These are phyloP conservation scores for Cladorhizidae sp. DNA, from an alignment of 37 sponge, comb jelly and placozoan genomes.

Conservation along the genomic window DNA sequence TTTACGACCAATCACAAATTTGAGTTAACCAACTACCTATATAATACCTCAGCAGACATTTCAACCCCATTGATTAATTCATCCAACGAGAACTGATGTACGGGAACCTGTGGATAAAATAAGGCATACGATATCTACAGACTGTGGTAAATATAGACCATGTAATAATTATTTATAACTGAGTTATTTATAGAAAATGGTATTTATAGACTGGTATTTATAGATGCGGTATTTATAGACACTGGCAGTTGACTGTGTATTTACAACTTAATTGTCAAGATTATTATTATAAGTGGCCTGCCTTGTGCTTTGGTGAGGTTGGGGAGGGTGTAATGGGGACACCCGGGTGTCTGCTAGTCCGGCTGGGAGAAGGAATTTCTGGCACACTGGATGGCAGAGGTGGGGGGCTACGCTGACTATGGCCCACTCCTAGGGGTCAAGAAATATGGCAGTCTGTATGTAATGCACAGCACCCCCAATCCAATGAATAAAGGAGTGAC, in stretches of 20 bases:
- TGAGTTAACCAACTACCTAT: not conserved
- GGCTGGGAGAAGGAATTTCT: not conserved
- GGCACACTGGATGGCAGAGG: conserved; percentile 5
- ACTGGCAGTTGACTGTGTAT: not conserved
- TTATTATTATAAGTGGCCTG: conserved; percentile 1
- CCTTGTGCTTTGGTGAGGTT: conserved; percentile 15
- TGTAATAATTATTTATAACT: not conserved
- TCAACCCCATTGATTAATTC: conserved; percentile 51
- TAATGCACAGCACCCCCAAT: not conserved
- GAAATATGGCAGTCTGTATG: too few relatives aligned
- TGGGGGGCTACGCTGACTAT: not conserved
- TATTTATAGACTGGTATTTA: not conserved
- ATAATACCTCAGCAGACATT: conserved; percentile 51
- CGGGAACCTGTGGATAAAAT: not conserved
- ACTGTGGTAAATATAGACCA: not conserved
- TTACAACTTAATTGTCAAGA: not conserved
- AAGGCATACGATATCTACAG: not conserved
- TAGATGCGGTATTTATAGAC: not conserved
- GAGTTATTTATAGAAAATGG: not conserved
- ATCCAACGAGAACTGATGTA: not conserved
- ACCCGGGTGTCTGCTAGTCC: not conserved
- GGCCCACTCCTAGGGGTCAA: not conserved
- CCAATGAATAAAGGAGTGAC: not conserved
- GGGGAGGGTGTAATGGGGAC: conserved; percentile 1
- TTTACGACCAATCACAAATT: not conserved